Conservation (phyloP, 2,113 vertebrate species). For the Psettodes erumei region DNA sequence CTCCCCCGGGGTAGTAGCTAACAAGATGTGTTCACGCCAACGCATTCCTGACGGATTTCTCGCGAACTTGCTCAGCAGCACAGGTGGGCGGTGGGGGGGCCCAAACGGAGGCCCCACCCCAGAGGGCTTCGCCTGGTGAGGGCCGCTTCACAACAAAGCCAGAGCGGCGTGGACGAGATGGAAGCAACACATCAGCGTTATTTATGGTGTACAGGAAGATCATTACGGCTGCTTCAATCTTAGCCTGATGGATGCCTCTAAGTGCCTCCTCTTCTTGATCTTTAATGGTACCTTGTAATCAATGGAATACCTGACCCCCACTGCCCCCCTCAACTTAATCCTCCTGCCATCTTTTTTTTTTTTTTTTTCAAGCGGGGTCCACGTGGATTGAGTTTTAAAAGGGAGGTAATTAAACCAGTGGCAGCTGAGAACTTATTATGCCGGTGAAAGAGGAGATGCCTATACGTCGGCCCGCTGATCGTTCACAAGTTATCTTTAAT, state of each 20-base stretch:
- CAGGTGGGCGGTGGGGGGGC: constrained; percentile 43
- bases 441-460: constrained; percentile 82
- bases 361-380: constrained; percentile 74
- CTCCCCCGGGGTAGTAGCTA: constrained; percentile 41
- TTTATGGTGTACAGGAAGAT: constrained; percentile 82
- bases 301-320: constrained; percentile 80
- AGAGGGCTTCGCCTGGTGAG: constrained; percentile 17
- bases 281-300: constrained; percentile 82
- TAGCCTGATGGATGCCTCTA: constrained; percentile 79
- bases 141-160: constrained; percentile 56
- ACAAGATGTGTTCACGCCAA: constrained; percentile 61
- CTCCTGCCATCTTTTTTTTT: constrained; percentile 70
- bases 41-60: constrained; percentile 65
- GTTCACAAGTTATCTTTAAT: constrained; percentile 86
- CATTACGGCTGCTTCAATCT: constrained; percentile 80
- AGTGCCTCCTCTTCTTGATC: constrained; percentile 78
- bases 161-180: constrained; percentile 40
- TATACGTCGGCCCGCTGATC: constrained; percentile 79
- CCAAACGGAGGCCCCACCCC: neutral
- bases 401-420: constrained; percentile 86
- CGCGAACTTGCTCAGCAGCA: constrained; percentile 45
- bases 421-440: constrained; percentile 85
- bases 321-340: constrained; percentile 70
- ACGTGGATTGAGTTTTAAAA: constrained; percentile 83
- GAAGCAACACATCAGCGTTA: constrained; percentile 77